Conservation (phyloP, 2,113 vertebrate genomes). For the Falco punctatus region DNA sequence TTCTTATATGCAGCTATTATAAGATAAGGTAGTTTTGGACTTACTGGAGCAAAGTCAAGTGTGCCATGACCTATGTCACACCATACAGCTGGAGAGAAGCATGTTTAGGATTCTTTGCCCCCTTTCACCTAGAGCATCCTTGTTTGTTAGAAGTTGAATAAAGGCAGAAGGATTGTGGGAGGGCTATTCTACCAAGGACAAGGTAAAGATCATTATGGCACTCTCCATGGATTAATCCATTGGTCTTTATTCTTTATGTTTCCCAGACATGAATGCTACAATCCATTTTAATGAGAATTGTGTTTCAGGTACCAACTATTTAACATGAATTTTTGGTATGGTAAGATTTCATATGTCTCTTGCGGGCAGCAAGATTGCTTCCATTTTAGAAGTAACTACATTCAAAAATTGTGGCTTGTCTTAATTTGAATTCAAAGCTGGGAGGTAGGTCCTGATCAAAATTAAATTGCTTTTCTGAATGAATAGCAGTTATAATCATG, state of each 20-base stretch:
- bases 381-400: neutral
- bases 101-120: neutral
- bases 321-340: neutral
- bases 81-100: neutral
- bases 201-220: neutral
- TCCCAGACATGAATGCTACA: neutral
- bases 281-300: slow-evolving; percentile 4
- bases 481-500: slow-evolving; percentile 10
- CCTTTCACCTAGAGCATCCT: neutral
- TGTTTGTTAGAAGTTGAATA: neutral
- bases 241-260: slow-evolving; percentile 8
- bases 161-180: neutral
- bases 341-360: neutral
- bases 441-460: slow-evolving; percentile 1
- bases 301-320: neutral
- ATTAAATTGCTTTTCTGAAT: slow-evolving; percentile 49
- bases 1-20: neutral
- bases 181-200: neutral
- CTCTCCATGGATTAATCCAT: slow-evolving; percentile 23
- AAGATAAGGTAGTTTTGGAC: neutral
- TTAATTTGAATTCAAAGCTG: slow-evolving; percentile 45
- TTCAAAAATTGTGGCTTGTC: neutral
- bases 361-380: neutral
- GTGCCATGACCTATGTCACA: neutral
- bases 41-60: neutral